These are phyloP conservation scores for Meliscaeva auricollis DNA, from an alignment of 2,888 invertebrate species.

Conservation along the genomic window DNA sequence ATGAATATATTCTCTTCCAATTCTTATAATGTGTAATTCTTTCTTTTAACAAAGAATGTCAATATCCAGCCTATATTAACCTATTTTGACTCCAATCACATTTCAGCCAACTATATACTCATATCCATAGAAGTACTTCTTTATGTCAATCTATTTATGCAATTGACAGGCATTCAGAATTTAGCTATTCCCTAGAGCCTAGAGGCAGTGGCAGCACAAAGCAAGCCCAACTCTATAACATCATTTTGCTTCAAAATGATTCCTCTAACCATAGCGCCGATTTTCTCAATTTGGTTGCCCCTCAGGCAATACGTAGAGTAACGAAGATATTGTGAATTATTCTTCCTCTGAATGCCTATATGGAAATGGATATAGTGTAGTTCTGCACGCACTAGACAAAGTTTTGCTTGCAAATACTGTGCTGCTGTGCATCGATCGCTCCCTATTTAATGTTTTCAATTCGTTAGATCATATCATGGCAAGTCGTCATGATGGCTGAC, in stretches of 20 bases:
- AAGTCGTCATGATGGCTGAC: slow-evolving; percentile 29
- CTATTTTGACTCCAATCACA: slow-evolving; percentile 56
- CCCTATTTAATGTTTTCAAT: slow-evolving; percentile 53
- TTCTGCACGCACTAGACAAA: slow-evolving; percentile 39
- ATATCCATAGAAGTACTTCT: slow-evolving; percentile 49
- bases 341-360: slow-evolving; percentile 33
- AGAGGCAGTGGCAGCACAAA: slow-evolving; percentile 52
- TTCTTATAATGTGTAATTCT: no score
- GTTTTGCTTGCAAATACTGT: neutral
- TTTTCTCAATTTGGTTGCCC: slow-evolving; percentile 58
- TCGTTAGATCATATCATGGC: slow-evolving; percentile 62
- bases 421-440: slow-evolving; percentile 13
- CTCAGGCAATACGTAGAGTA: slow-evolving; percentile 33
- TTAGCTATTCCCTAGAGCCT: slow-evolving; percentile 40
- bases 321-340: slow-evolving; percentile 37
- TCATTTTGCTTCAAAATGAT: slow-evolving; percentile 48
- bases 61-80: neutral
- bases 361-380: no score
- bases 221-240: slow-evolving; percentile 35
- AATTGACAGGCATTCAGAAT: slow-evolving; percentile 59
- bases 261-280: slow-evolving; percentile 28
- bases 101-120: slow-evolving; percentile 23
- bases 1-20: neutral
- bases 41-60: neutral
- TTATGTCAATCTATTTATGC: slow-evolving; percentile 47